Evolutionary conservation across 2,113 vertebrate genomes (phyloP).

Genomic region (Eidolon helvum): DNA sequence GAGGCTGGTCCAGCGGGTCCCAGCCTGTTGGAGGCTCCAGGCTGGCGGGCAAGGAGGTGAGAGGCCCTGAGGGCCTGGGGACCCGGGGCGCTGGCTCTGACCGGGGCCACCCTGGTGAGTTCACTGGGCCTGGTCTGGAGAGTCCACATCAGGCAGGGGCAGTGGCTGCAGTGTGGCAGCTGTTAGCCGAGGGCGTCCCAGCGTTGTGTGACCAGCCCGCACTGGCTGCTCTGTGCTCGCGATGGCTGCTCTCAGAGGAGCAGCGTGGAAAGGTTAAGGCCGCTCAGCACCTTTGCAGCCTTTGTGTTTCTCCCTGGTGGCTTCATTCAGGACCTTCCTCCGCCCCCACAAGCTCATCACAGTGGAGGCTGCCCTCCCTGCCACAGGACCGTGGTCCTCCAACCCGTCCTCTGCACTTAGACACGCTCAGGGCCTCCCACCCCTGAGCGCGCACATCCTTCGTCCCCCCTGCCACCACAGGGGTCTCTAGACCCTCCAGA

Average conservation of each 20-base stretch:
- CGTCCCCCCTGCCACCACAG: rapidly evolving
- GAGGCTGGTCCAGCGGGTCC: too few relatives aligned
- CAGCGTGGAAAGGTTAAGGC: rapidly evolving
- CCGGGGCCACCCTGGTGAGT: rapidly evolving
- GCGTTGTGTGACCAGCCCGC: rapidly evolving
- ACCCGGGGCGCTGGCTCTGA: neutral
- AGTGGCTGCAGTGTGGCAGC: neutral
- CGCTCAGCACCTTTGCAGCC: neutral
- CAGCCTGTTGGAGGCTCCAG: neutral
- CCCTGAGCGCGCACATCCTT: too few relatives aligned
- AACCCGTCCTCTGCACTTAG: neutral
- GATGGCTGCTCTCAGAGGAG: neutral
- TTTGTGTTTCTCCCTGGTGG: neutral
- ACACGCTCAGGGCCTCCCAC: neutral
- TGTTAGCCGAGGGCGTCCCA: neutral
- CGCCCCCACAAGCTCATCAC: rapidly evolving
- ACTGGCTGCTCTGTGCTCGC: rapidly evolving
- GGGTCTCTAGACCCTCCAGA: neutral
- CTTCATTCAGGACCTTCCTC: neutral
- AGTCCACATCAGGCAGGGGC: rapidly evolving
- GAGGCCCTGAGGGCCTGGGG: neutral
- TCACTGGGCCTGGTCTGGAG: neutral
- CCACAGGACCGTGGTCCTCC: neutral
- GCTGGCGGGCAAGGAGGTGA: neutral
- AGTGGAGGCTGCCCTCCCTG: neutral